A percentile compares a stretch with the other conserved stretches of the same genome.
These are phyloP conservation scores for Acrobasis consociella DNA, from an alignment of 2,888 invertebrate genomes.

Conservation along the genomic window DNA sequence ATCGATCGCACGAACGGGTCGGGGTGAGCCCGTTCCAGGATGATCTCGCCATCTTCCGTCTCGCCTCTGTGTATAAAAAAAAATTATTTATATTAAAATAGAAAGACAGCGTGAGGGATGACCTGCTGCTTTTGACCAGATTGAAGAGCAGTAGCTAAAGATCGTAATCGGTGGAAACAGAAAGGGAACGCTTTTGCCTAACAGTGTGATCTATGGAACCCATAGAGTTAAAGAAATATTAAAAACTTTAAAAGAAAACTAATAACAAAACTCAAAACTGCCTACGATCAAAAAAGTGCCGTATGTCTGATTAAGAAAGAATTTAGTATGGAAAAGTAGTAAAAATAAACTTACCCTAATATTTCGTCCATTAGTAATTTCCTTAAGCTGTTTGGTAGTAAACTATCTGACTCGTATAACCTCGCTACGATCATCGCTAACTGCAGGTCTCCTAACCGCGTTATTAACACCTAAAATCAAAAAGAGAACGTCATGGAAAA, in stretches of 20 bases:
- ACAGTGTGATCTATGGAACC: too few relatives aligned
- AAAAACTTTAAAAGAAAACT: too few relatives aligned
- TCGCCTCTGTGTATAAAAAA: conserved; percentile 76
- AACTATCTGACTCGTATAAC: conserved; percentile 92
- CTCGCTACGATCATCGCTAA: conserved; percentile 96
- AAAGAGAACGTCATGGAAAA: too few relatives aligned
- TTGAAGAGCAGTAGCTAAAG: too few relatives aligned
- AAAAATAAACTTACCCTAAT: conserved; percentile 77
- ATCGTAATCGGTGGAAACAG: too few relatives aligned
- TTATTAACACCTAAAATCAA: conserved; percentile 87
- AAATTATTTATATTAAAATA: background rate
- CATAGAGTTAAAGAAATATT: too few relatives aligned
- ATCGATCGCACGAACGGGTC: conserved; percentile 99
- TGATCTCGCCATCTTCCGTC: conserved; percentile 85
- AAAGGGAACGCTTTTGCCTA: too few relatives aligned
- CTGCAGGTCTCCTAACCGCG: conserved; percentile 97
- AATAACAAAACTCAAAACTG: too few relatives aligned
- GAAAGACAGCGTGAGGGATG: too few relatives aligned
- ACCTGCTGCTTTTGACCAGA: too few relatives aligned
- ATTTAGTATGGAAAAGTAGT: background rate
- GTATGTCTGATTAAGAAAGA: background rate
- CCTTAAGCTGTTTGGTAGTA: conserved; percentile 87
- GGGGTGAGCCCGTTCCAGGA: conserved; percentile 89
- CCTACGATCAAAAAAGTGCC: too few relatives aligned
- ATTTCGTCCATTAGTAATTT: conserved; percentile 91